These are phyloP conservation scores for Mirounga angustirostris DNA, from an alignment of 2,113 vertebrate species.

Conservation along the genomic window DNA sequence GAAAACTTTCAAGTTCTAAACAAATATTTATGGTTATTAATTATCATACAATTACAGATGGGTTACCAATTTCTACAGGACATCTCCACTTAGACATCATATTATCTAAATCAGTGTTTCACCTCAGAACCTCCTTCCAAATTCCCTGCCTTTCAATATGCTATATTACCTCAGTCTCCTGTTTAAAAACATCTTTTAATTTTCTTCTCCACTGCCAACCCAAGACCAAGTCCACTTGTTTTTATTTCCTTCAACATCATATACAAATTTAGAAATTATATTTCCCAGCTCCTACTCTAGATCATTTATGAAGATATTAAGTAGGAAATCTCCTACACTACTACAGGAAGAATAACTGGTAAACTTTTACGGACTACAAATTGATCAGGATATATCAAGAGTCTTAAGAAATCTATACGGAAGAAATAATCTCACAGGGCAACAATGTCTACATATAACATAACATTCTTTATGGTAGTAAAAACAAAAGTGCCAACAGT, in stretches of 20 bases:
- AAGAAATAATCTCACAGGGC: conserved; percentile 19
- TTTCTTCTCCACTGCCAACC: conserved; percentile 27
- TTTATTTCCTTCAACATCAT: neutral
- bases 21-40: conserved; percentile 26
- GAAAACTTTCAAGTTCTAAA: neutral
- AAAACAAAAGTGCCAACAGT: conserved; percentile 5
- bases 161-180: neutral
- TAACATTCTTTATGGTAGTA: conserved; percentile 45
- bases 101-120: conserved; percentile 37
- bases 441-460: conserved; percentile 9
- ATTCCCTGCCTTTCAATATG: neutral
- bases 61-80: conserved; percentile 31
- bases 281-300: conserved; percentile 26
- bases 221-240: neutral
- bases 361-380: neutral
- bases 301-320: conserved; percentile 43
- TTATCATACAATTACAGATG: neutral
- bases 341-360: neutral
- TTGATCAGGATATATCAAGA: neutral
- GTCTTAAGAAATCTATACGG: neutral
- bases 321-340: neutral
- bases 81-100: neutral
- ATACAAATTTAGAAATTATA: conserved; percentile 2
- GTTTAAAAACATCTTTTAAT: neutral
- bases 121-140: neutral